Evolutionary conservation across 2,113 vertebrate species (phyloP).

Genomic region (Oncorhynchus mykiss): DNA sequence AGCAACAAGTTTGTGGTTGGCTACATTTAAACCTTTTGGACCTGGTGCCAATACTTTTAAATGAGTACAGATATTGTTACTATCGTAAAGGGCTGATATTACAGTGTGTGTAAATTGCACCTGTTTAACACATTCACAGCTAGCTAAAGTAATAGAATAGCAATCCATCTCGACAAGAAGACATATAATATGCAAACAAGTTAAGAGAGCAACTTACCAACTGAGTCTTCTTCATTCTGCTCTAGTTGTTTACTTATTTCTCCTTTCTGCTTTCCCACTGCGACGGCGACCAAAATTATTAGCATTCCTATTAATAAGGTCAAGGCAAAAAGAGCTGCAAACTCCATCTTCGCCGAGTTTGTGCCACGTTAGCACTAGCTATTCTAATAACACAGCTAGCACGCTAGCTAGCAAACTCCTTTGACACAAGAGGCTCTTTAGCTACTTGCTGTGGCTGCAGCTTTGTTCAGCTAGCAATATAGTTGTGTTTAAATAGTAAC

Average conservation of each 20-base stretch:
- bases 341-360: constrained; percentile 66
- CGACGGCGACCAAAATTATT: constrained; percentile 70
- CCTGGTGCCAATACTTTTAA: too few species aligned
- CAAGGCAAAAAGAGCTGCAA: constrained; percentile 63
- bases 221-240: constrained; percentile 35
- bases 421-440: too few species aligned
- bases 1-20: too few species aligned
- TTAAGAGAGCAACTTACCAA: constrained; percentile 61
- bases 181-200: background rate
- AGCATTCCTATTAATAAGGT: constrained; percentile 72
- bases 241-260: constrained; percentile 48
- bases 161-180: too few species aligned
- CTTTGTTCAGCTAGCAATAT: too few species aligned
- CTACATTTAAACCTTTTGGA: too few species aligned
- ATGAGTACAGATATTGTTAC: background rate
- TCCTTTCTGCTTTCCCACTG: constrained; percentile 68
- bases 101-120: background rate
- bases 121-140: background rate
- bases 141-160: background rate
- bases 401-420: constrained; percentile 2
- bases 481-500: too few species aligned
- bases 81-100: background rate
- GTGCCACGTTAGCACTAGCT: constrained; percentile 63
- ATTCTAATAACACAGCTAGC: background rate
- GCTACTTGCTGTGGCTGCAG: too few species aligned